Evolutionary conservation across 2,797 vertebrate species (phyloP).

Genomic region (Myioborus melanocephalus): DNA sequence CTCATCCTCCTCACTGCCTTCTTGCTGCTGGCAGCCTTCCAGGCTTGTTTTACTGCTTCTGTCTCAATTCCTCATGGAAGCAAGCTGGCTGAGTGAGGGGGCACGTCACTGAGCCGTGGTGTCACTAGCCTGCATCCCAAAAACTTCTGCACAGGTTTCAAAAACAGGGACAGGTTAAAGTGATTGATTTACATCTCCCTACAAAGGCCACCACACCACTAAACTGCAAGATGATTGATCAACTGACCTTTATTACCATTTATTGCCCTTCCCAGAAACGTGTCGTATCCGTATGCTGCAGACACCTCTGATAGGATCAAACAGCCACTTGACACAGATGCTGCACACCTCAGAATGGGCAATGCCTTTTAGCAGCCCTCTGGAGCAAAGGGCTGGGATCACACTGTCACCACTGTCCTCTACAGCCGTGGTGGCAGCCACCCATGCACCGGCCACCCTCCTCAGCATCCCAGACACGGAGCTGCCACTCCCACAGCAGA

Average conservation of each 20-base stretch:
- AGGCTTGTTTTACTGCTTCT: neutral
- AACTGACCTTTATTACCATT: slow-evolving; percentile 26
- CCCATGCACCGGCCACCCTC: neutral
- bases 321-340: accelerated
- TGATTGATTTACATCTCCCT: neutral
- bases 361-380: neutral
- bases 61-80: neutral
- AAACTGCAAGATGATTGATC: neutral
- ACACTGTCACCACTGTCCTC: accelerated
- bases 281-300: accelerated
- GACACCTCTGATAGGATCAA: neutral
- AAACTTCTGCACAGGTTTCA: neutral
- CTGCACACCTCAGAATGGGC: neutral
- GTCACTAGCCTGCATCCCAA: accelerated
- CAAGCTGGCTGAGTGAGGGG: neutral
- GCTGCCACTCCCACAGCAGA: accelerated
- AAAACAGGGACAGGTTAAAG: neutral
- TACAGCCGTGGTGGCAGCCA: accelerated
- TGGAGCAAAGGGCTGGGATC: neutral
- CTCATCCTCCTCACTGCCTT: neutral
- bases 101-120: accelerated
- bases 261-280: slow-evolving; percentile 22
- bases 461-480: accelerated
- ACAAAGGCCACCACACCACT: neutral
- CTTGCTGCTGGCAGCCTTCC: neutral